Evolutionary conservation across 2,888 invertebrate species (phyloP).

Genomic region (Morpho helenor): DNA sequence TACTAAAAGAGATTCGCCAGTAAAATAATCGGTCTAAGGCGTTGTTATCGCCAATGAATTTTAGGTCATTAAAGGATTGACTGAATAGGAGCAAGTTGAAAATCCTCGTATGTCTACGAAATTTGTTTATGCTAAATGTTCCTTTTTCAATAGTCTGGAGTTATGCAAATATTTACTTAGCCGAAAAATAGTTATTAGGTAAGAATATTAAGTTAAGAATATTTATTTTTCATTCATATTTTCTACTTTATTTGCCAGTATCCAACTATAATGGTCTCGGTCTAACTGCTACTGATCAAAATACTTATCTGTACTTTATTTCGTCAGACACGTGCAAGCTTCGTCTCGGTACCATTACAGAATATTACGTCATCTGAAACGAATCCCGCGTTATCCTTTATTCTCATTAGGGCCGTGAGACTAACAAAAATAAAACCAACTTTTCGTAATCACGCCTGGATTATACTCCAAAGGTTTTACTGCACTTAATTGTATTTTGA

Average conservation of each 20-base stretch:
- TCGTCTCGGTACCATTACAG: constrained; percentile 24
- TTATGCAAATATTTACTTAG: too few relatives aligned
- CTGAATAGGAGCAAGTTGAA: too few relatives aligned
- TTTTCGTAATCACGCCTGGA: constrained; percentile 5
- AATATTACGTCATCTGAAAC: constrained; percentile 32
- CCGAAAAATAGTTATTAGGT: too few relatives aligned
- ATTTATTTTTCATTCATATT: too few relatives aligned
- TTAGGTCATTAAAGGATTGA: too few relatives aligned
- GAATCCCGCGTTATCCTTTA: constrained; percentile 31
- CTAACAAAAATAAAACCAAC: constrained; percentile 13
- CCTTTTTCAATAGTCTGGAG: too few relatives aligned
- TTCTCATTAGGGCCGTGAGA: constrained; percentile 14
- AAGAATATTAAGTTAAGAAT: too few relatives aligned
- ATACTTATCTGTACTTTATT: constrained; percentile 11
- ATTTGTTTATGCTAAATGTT: too few relatives aligned
- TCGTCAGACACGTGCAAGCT: constrained; percentile 22
- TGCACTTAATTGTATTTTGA: background rate
- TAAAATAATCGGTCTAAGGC: too few relatives aligned
- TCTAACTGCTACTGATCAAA: background rate
- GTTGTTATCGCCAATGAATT: too few relatives aligned
- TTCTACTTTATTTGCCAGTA: constrained; percentile 1
- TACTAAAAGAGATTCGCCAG: too few relatives aligned
- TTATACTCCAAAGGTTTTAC: background rate
- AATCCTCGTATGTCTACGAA: too few relatives aligned
- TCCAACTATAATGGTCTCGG: constrained; percentile 1